Evolutionary conservation across 2,113 vertebrate species (phyloP), one percentile per base, ranked within the genome.

Genomic region (Atrichornis clamosus): DNA sequence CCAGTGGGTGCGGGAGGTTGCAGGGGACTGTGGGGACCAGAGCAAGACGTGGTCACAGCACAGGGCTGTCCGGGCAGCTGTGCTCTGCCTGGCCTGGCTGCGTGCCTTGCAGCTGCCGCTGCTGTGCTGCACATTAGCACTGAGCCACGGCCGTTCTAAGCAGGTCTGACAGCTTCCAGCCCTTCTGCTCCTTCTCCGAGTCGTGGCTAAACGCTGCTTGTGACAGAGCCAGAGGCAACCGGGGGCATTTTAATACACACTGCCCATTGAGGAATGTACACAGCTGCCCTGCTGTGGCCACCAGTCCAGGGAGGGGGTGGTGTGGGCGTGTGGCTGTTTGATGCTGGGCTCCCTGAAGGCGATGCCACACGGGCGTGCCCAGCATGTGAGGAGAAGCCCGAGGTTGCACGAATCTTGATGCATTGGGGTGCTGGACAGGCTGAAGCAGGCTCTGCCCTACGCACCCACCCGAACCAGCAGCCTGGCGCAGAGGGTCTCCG

Each of bases 141-240:
- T 62, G 82, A 89, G 84, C 73, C 5, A 8, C 13, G 3, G 60
- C 10, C 17, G 64, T 22, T 89, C 28, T 87, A 75, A 94, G 85
- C 83, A 49, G 58, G 46, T 76, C 75, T 87, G 92, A 93, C 64
- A 72, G 87, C 53, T 91, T 94, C 87, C 90, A 93, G 79, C 84
- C 93, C 87, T 93, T 69, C 85, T 78, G 63, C 91, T 95, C 86
- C 68, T 92, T 55, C 80, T 87, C 77, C 1, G 2, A 67, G 64
- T 35, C 2, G 1, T 22, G 42, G 90, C 82, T 95, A 80, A 92
- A 84, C 1, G 10, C 75, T 80, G 55, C 75, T 78, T 70, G 52
- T 86, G 87, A 50, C 64, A 42, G 23, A 88, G 91, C 74, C 84
- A 46, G 87, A 65, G 91, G 87, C 10, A 2, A 27, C 6, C 0